Percentiles rank a stretch among this genome's conserved stretches.
phyloP scores from a whole-genome alignment of 2,888 invertebrate species.

The Volucella inanis region DNA sequence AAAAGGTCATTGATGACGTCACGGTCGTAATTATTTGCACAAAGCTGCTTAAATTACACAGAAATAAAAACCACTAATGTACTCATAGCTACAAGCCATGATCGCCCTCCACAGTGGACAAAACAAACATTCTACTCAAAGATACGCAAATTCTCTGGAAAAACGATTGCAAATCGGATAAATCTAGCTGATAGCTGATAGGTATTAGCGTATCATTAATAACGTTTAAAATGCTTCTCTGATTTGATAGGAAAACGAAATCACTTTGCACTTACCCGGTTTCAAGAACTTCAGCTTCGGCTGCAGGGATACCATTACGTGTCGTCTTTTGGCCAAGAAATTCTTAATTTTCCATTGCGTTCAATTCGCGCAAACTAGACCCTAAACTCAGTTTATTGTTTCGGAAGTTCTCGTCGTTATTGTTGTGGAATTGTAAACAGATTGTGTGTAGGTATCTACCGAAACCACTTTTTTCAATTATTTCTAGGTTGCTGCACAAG shows the following conservation, averaged over 20 bases:
- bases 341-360: conserved; percentile 52
- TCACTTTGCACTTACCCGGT: conserved; percentile 59
- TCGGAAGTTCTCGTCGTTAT: conserved; percentile 18
- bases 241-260: too few species aligned
- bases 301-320: conserved; percentile 70
- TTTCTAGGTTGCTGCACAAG: conserved; percentile 1
- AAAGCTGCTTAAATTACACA: conserved; percentile 19
- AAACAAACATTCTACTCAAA: neutral
- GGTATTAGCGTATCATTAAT: too few species aligned
- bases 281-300: conserved; percentile 65
- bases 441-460: conserved; percentile 41
- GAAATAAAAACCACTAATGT: neutral
- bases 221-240: too few species aligned
- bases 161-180: too few species aligned
- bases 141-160: too few species aligned
- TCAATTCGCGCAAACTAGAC: neutral
- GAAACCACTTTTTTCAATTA: neutral
- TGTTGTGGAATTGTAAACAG: neutral
- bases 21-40: conserved; percentile 32
- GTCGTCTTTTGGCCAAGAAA: conserved; percentile 27
- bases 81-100: neutral
- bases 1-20: conserved; percentile 65
- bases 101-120: neutral
- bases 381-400: conserved; percentile 31
- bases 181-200: too few species aligned